Evolutionary conservation across 1,140 invertebrate genomes (phyloP).

Genomic region (Maniola jurtina): DNA sequence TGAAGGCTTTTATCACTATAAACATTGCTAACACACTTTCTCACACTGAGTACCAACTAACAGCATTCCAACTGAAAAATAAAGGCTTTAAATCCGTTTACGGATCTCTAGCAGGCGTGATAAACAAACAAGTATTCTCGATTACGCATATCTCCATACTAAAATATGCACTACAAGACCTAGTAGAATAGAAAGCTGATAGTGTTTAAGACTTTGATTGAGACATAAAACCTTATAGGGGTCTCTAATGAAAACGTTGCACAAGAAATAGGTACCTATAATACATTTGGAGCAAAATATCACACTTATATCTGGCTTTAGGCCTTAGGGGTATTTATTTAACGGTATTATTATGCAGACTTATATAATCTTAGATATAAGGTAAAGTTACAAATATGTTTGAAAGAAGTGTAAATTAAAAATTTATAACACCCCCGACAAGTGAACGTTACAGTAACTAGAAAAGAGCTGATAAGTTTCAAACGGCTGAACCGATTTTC

Average conservation of each 20-base stretch:
- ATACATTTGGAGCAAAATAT: conserved; percentile 8
- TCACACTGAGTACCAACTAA: not conserved
- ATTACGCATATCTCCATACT: conserved; percentile 35
- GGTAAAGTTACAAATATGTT: no score
- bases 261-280: not conserved
- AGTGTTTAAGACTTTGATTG: conserved; percentile 27
- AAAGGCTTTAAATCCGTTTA: conserved; percentile 26
- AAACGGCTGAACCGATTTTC: no score
- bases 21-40: no score
- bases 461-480: no score
- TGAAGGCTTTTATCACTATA: no score
- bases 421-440: no score
- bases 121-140: conserved; percentile 36
- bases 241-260: conserved; percentile 2
- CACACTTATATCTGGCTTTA: not conserved
- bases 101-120: conserved; percentile 22
- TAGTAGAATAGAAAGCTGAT: conserved; percentile 32
- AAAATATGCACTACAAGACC: conserved; percentile 28
- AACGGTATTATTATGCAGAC: no score
- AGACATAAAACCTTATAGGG: conserved; percentile 28
- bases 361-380: no score
- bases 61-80: conserved; percentile 7
- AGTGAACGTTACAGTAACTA: no score
- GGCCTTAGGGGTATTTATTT: no score
- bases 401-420: no score